phyloP scores from a whole-genome alignment of 2,113 vertebrate genomes.

The Dryoscopus gambensis region DNA sequence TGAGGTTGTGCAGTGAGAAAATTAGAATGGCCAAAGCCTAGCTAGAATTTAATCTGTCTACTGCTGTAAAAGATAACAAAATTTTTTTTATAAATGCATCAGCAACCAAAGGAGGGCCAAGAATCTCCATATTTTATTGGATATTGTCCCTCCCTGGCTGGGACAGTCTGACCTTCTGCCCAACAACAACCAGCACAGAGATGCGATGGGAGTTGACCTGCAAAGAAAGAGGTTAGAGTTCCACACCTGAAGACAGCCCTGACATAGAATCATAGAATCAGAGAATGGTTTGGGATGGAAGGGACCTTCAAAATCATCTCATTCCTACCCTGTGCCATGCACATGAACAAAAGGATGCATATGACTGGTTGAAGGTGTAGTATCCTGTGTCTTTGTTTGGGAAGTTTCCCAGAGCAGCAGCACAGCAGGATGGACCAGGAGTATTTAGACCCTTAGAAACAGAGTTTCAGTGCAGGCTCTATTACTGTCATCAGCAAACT shows the following conservation, averaged over 20 bases:
- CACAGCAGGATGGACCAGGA: not conserved
- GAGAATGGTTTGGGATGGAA: not conserved
- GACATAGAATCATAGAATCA: not conserved
- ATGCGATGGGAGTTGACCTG: fast-evolving
- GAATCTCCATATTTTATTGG: not conserved
- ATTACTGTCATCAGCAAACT: not conserved
- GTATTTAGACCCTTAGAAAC: not conserved
- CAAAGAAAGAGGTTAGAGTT: not conserved
- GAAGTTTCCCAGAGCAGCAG: not conserved
- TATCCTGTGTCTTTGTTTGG: not conserved
- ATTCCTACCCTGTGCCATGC: not conserved
- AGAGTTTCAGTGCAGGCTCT: not conserved
- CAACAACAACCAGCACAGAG: not conserved
- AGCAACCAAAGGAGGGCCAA: not conserved
- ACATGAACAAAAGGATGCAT: not conserved
- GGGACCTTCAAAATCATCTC: not conserved
- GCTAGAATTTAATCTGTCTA: not conserved
- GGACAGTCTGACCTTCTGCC: not conserved
- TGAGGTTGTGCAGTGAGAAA: not conserved
- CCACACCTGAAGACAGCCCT: not conserved
- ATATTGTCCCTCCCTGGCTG: not conserved
- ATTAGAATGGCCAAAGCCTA: not conserved
- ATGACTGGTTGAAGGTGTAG: not conserved
- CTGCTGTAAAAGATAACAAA: not conserved
- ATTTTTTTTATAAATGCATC: not conserved